A percentile compares a stretch with the other conserved stretches of the same genome.
phyloP scores from a whole-genome alignment of 2,888 invertebrate species.

The Oligia strigilis region DNA sequence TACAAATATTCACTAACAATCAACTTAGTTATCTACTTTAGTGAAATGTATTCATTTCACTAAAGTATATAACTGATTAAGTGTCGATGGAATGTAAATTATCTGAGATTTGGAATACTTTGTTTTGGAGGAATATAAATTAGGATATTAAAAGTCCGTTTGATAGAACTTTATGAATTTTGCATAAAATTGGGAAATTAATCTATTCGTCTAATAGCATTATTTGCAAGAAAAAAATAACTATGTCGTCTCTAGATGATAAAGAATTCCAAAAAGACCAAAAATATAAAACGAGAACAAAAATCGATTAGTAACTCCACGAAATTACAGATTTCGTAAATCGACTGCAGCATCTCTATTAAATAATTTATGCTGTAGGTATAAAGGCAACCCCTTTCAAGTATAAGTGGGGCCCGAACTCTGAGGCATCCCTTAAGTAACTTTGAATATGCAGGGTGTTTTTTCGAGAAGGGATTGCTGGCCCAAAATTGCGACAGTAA shows the following conservation, averaged over 20 bases:
- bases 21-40: too few relatives aligned
- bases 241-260: too few relatives aligned
- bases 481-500: not conserved
- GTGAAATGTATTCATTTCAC: too few relatives aligned
- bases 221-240: not conserved
- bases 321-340: not conserved
- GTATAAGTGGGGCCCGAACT: conserved; percentile 43
- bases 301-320: not conserved
- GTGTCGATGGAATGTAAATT: too few relatives aligned
- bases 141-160: not conserved
- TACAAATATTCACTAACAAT: too few relatives aligned
- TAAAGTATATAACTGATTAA: too few relatives aligned
- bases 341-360: conserved; percentile 14
- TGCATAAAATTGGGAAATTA: not conserved
- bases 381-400: conserved; percentile 58
- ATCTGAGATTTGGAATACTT: too few relatives aligned
- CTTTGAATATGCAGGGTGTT: conserved; percentile 37
- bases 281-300: not conserved
- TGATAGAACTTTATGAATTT: not conserved
- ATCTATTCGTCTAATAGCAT: not conserved
- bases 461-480: conserved; percentile 22
- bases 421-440: conserved; percentile 41
- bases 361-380: conserved; percentile 60
- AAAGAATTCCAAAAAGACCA: not conserved
- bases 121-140: not conserved